These are phyloP conservation scores for Poeciliopsis infans DNA, from an alignment of 2,797 vertebrate genomes.

Conservation along the genomic window DNA sequence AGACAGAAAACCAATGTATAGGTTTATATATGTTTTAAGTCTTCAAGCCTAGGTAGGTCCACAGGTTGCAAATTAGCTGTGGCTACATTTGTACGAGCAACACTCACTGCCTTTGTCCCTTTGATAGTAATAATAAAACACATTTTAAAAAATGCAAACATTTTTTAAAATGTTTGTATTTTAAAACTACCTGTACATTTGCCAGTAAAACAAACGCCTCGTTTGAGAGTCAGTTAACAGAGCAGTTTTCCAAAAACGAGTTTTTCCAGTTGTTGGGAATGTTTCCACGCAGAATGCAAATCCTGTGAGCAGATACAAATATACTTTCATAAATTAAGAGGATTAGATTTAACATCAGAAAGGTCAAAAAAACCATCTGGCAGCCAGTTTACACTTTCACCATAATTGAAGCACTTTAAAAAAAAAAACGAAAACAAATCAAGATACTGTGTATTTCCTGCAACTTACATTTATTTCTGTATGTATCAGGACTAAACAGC, in stretches of 20 bases:
- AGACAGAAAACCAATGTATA: background rate
- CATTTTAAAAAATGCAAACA: background rate
- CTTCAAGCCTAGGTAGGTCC: background rate
- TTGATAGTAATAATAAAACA: background rate
- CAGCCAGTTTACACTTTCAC: background rate
- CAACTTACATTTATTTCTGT: background rate
- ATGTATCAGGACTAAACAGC: background rate
- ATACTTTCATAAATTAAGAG: background rate
- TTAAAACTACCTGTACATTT: too few species aligned
- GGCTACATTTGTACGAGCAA: background rate
- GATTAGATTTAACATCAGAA: background rate
- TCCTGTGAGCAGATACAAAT: slow-evolving; percentile 1
- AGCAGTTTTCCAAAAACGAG: background rate
- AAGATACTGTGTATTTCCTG: background rate
- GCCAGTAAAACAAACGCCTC: background rate
- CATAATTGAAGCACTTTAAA: background rate
- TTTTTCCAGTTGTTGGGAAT: background rate
- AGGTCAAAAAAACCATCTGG: background rate
- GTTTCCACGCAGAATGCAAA: background rate
- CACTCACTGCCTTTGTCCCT: background rate
- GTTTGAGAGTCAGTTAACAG: background rate
- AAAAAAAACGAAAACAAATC: background rate
- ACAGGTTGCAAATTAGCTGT: background rate
- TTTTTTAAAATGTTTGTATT: too few species aligned
- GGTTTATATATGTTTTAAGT: background rate